phyloP scores from a whole-genome alignment of 1,140 invertebrate species.

The Pollicipes pollicipes region DNA sequence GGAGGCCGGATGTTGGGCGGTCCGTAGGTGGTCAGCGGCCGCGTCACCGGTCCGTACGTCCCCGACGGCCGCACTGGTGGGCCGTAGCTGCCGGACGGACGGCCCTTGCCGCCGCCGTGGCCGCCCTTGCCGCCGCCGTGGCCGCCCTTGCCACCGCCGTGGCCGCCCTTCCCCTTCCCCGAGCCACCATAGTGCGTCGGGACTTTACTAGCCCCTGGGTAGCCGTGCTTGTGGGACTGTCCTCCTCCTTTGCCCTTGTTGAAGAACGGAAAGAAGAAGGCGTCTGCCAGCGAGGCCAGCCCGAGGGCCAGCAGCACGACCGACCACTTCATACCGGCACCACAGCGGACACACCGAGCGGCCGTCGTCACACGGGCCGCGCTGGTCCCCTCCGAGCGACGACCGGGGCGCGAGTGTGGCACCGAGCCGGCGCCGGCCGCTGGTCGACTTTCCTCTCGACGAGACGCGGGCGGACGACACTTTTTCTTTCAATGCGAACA shows the following conservation, averaged over 20 bases:
- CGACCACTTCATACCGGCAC: not conserved
- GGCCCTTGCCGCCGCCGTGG: no score
- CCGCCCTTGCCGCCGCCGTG: not conserved
- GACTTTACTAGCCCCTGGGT: not conserved
- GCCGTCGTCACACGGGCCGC: not conserved
- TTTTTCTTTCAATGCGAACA: not conserved
- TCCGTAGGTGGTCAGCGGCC: not conserved
- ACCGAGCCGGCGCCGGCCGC: no score
- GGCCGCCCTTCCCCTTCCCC: no score
- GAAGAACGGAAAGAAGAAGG: not conserved
- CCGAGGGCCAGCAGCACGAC: not conserved
- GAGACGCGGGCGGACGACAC: not conserved
- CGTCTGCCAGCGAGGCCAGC: not conserved
- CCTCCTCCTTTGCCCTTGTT: not conserved
- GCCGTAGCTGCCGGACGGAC: not conserved
- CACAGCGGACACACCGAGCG: no score
- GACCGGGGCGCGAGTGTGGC: not conserved
- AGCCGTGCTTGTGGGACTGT: not conserved
- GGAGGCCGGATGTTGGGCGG: not conserved
- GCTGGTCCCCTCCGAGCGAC: not conserved
- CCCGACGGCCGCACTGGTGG: no score
- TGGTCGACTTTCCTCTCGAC: not conserved
- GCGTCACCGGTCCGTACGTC: not conserved
- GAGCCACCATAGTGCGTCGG: not conserved
- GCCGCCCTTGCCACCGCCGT: no score